Evolutionary conservation across 2,797 vertebrate species (phyloP).

Genomic region (Pachyuromys duprasi): DNA sequence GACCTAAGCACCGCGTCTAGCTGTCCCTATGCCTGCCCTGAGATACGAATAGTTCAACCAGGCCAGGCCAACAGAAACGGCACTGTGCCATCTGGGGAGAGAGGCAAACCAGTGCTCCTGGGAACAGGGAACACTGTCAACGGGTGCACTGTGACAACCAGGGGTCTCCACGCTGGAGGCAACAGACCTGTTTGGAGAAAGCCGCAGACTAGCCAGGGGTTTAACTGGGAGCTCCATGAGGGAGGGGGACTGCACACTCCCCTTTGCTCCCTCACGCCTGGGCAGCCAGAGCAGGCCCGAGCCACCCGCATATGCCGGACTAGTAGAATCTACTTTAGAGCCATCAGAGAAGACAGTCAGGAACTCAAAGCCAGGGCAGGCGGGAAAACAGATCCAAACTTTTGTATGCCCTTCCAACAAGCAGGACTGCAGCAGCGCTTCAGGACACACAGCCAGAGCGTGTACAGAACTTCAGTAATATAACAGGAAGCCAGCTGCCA

Average conservation of each 20-base stretch:
- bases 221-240: not conserved
- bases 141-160: too few species aligned
- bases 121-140: not conserved
- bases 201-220: too few species aligned
- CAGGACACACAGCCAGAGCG: not conserved
- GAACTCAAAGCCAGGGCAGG: not conserved
- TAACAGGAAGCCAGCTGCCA: not conserved
- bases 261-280: not conserved
- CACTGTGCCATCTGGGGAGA: not conserved
- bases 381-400: not conserved
- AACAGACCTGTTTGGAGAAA: not conserved
- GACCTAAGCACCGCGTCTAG: not conserved
- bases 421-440: not conserved
- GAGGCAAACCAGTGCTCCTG: not conserved
- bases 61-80: not conserved
- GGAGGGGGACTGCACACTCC: not conserved
- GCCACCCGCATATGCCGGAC: not conserved
- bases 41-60: not conserved
- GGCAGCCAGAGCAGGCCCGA: not conserved
- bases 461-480: not conserved
- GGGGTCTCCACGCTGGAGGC: not conserved
- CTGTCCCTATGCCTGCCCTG: not conserved
- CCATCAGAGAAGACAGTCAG: not conserved
- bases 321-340: too few species aligned
- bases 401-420: not conserved